phyloP scores from a whole-genome alignment of 2,888 invertebrate species.

The Microchrysa polita region DNA sequence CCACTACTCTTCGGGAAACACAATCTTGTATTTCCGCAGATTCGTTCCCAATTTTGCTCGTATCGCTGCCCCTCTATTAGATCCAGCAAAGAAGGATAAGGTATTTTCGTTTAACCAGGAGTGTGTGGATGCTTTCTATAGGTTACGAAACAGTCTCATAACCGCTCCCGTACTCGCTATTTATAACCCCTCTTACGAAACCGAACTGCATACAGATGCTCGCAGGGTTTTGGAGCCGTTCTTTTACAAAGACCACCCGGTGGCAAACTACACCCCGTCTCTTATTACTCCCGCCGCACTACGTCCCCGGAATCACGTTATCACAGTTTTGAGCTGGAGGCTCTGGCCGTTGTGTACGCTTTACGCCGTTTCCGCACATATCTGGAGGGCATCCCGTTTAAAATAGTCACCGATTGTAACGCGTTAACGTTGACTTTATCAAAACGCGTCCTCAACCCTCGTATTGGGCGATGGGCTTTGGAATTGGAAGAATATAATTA shows the following conservation, averaged over 20 bases:
- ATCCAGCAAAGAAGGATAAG: slow-evolving; percentile 29
- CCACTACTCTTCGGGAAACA: neutral
- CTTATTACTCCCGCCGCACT: slow-evolving; percentile 54
- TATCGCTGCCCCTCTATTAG: slow-evolving; percentile 37
- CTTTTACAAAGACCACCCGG: slow-evolving; percentile 52
- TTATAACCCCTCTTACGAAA: slow-evolving; percentile 53
- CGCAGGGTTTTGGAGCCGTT: slow-evolving; percentile 53
- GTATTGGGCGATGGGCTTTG: too few species aligned
- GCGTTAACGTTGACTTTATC: too few species aligned
- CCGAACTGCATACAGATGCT: slow-evolving; percentile 56
- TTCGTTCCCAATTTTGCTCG: slow-evolving; percentile 43
- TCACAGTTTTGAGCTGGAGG: slow-evolving; percentile 56
- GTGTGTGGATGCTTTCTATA: neutral
- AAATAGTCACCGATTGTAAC: slow-evolving; percentile 52
- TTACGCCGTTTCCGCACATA: slow-evolving; percentile 53
- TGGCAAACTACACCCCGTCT: slow-evolving; percentile 54
- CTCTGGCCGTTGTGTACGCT: slow-evolving; percentile 53
- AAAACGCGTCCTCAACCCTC: too few species aligned
- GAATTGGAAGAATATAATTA: too few species aligned
- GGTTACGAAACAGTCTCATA: too few species aligned
- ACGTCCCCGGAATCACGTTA: slow-evolving; percentile 53
- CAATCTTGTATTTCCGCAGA: neutral
- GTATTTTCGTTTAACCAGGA: slow-evolving; percentile 6
- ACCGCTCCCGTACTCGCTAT: slow-evolving; percentile 51
- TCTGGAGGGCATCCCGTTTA: slow-evolving; percentile 53